These are phyloP conservation scores for Ennomos quercinarius DNA, from an alignment of 2,888 invertebrate genomes.

Conservation along the genomic window DNA sequence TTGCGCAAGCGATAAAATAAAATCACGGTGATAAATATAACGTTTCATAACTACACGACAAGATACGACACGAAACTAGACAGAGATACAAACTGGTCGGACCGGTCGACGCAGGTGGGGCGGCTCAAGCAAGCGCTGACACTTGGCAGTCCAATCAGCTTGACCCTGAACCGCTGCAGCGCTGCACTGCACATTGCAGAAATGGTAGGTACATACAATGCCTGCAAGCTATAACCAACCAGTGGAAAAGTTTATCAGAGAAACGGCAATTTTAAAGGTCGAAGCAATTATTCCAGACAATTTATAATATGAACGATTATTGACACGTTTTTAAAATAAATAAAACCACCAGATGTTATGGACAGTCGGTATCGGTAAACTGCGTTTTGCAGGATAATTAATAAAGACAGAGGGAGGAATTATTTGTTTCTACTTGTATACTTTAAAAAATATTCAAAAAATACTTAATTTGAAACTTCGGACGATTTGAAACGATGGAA, in stretches of 20 bases:
- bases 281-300: conserved; percentile 41
- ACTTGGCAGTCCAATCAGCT: conserved; percentile 46
- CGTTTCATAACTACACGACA: conserved; percentile 69
- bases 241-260: conserved; percentile 44
- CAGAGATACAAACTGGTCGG: conserved; percentile 58
- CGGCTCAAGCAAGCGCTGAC: conserved; percentile 46
- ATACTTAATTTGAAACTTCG: background rate
- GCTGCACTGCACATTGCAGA: conserved; percentile 46
- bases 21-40: conserved; percentile 65
- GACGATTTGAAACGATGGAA: background rate
- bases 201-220: conserved; percentile 11
- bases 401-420: conserved; percentile 2
- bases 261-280: conserved; percentile 46
- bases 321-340: conserved; percentile 29
- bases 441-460: conserved; percentile 4
- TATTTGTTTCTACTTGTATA: background rate
- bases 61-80: conserved; percentile 52
- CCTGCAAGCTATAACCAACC: conserved; percentile 15
- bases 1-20: conserved; percentile 73
- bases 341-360: conserved; percentile 19
- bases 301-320: conserved; percentile 31
- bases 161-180: conserved; percentile 63
- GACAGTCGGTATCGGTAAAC: conserved; percentile 6
- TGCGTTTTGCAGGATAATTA: conserved; percentile 12
- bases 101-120: conserved; percentile 72